Evolutionary conservation across 2,888 invertebrate species (phyloP).

Genomic region (Lacanobia oleracea): DNA sequence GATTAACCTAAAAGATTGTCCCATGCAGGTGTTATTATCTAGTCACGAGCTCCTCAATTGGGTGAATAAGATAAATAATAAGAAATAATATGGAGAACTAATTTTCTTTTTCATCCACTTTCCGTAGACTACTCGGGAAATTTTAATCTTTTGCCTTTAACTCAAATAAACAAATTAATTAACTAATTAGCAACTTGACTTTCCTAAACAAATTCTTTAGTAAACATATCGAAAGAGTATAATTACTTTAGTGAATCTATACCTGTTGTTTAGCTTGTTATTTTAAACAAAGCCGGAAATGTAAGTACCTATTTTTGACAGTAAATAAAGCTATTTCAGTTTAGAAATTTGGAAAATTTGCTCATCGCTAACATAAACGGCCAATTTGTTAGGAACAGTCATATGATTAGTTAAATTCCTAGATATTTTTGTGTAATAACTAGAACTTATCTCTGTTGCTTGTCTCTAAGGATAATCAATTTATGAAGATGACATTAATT

Average conservation of each 20-base stretch:
- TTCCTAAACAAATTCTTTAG: background rate
- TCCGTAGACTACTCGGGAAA: background rate
- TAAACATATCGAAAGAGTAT: background rate
- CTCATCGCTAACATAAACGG: background rate
- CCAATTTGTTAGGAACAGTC: background rate
- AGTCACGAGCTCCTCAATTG: too few species aligned
- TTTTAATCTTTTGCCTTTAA: background rate
- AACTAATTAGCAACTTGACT: constrained; percentile 12
- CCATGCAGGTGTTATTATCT: too few species aligned
- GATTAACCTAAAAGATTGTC: too few species aligned
- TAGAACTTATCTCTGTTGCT: too few species aligned
- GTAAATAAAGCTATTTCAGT: background rate
- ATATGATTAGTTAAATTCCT: background rate
- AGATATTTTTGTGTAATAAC: background rate
- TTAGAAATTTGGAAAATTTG: background rate
- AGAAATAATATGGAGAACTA: background rate
- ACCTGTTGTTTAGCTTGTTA: background rate
- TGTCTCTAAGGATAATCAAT: too few species aligned
- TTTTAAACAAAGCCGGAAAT: too few species aligned
- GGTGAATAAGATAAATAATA: too few species aligned
- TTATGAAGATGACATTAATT: background rate
- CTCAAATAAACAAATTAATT: constrained; percentile 8
- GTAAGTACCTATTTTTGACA: background rate
- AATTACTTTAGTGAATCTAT: background rate
- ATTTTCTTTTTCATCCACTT: background rate